phyloP scores from a whole-genome alignment of 2,797 vertebrate species.

The Limosa lapponica region DNA sequence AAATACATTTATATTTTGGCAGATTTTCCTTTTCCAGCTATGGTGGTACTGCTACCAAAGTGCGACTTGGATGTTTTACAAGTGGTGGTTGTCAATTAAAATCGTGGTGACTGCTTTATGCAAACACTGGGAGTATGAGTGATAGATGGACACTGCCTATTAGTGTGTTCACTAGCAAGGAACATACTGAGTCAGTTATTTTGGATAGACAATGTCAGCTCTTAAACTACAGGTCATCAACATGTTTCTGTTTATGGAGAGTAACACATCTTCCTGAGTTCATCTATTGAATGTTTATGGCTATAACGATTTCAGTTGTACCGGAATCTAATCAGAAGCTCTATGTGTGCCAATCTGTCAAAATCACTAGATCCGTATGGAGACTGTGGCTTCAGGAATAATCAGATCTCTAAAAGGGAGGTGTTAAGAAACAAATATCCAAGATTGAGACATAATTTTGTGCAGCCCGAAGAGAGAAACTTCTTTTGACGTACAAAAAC shows the following conservation, averaged over 20 bases:
- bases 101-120: neutral
- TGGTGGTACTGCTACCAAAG: neutral
- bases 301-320: neutral
- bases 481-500: neutral
- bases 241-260: neutral
- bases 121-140: neutral
- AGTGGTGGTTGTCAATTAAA: neutral
- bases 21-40: neutral
- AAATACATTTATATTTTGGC: neutral
- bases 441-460: neutral
- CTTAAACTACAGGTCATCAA: neutral
- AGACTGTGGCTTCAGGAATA: neutral
- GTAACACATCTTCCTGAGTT: neutral
- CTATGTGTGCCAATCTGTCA: neutral
- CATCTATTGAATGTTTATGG: neutral
- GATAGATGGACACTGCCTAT: rapidly evolving
- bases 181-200: neutral
- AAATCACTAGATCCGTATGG: neutral
- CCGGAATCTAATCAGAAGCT: neutral
- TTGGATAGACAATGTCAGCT: neutral
- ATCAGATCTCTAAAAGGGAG: neutral
- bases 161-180: neutral
- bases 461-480: neutral
- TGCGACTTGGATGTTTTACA: neutral
- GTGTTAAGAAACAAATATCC: neutral